Base-by-base conservation (phyloP, 2,888 invertebrate species). In the Marronus borbonicus region DNA sequence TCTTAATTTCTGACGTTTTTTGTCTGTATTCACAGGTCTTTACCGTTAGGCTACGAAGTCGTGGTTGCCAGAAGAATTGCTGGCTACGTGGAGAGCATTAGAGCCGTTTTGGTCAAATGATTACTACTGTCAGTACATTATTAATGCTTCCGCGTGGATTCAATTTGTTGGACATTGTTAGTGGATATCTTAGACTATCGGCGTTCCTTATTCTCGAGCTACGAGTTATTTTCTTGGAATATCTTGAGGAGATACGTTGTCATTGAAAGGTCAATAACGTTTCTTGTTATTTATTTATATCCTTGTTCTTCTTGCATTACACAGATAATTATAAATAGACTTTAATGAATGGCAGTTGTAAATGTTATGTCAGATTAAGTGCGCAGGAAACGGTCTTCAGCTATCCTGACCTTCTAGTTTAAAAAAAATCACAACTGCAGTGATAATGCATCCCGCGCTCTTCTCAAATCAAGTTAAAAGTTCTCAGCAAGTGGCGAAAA, bases 221-320 rank as follows among this genome's bases (percentile, higher is more conserved):
- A n/a, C 39, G 44, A 44, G 60, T 74, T 58, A 44, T 20, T 60
- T 74, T 74, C 72, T 74, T 12, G 24, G 72, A 74, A 74, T 60
- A 60, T 44, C 72, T n/a, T 39, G 55, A 36, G 14, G 10, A 70
- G 28, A 60, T 60, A 74, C 5, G 68, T 60, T 39, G 60, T 74
- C 72, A 60, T 60, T 74, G 72, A 60, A 55, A 74, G 72, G 60
- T 74, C 72, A 74, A 74, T 49, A 74, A 49, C 72, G 60, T 58
- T 24, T 74, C 44, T 74, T 14, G 58, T 60, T 74, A 74, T 24
- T 4, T 44, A 60, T 74, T 74, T 74, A 74, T 74, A 36, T 62
- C 60, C 14, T 60, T 14, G 39, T 24, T 58, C 55, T 52, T 36
- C 60, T 39, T 44, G 24, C 44, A 20, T 58, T 58, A 8, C 5